A percentile compares a stretch with the other conserved stretches of the same genome.
phyloP scores from a whole-genome alignment of 2,113 vertebrate genomes.

The Colinus virginianus region DNA sequence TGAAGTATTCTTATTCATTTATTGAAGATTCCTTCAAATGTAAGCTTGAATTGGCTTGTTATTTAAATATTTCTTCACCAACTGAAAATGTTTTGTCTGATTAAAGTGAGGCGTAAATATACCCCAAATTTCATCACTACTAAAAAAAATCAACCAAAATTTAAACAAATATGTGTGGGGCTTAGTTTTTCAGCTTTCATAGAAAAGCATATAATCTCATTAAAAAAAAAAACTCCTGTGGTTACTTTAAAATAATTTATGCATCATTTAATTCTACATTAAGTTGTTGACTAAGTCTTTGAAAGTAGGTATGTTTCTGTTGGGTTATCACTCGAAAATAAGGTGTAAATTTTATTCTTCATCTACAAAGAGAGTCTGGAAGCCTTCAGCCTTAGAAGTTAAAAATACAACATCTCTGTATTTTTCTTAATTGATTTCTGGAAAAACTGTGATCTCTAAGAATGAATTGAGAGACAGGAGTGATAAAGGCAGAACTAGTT shows the following conservation, averaged over 20 bases:
- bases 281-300: not conserved
- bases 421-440: slow-evolving; percentile 69
- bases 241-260: not conserved
- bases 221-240: not conserved
- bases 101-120: not conserved
- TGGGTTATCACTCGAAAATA: not conserved
- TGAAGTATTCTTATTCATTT: slow-evolving; percentile 17
- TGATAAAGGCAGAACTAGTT: slow-evolving; percentile 65
- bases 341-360: slow-evolving; percentile 43
- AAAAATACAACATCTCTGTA: slow-evolving; percentile 49
- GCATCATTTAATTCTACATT: not conserved
- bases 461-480: slow-evolving; percentile 66
- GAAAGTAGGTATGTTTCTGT: slow-evolving; percentile 22
- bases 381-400: slow-evolving; percentile 49
- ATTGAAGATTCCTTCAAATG: not conserved
- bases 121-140: not conserved
- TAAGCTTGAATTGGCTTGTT: not conserved
- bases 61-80: not conserved
- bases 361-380: slow-evolving; percentile 35
- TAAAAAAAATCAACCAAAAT: not conserved
- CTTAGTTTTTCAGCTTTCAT: slow-evolving; percentile 17
- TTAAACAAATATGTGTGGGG: not conserved
- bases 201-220: not conserved
- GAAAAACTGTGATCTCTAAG: slow-evolving; percentile 57
- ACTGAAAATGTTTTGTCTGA: not conserved